A percentile compares a stretch with the other conserved stretches of the same genome.
These are phyloP conservation scores for Gambelia wislizenii DNA, from an alignment of 2,797 vertebrate species.

Conservation along the genomic window DNA sequence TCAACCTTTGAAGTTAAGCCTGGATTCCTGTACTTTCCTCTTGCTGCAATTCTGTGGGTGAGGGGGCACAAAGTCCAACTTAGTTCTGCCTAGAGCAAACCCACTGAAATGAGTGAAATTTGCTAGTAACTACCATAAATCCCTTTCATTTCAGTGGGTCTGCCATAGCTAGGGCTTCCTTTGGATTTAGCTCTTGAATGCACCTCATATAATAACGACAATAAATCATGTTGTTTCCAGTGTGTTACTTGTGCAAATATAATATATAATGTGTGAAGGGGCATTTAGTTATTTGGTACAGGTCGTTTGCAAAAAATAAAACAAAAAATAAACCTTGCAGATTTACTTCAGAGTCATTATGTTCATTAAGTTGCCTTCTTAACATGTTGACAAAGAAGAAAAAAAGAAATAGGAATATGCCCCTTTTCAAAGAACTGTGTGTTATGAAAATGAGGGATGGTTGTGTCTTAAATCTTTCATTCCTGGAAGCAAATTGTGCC, in stretches of 20 bases:
- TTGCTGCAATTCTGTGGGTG: background rate
- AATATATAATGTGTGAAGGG: background rate
- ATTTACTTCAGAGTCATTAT: background rate
- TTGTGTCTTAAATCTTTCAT: rapidly evolving
- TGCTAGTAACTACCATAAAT: too few relatives aligned
- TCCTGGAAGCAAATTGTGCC: background rate
- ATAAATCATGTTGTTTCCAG: background rate
- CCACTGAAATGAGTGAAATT: too few relatives aligned
- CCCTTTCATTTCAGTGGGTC: too few relatives aligned
- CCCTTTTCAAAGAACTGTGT: background rate
- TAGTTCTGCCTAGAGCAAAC: too few relatives aligned
- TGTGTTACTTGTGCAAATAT: background rate
- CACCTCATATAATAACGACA: background rate
- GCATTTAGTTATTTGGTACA: background rate
- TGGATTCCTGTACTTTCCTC: background rate
- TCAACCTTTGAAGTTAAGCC: background rate
- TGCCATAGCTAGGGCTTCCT: too few relatives aligned
- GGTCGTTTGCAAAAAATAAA: background rate
- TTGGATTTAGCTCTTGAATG: background rate
- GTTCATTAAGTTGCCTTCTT: background rate
- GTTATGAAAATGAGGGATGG: background rate
- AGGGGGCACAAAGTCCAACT: too few relatives aligned
- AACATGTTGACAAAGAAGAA: background rate
- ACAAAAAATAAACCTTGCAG: too few relatives aligned
- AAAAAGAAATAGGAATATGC: background rate